Conservation (phyloP, 2,888 invertebrate species). For the Rugalucina vietnamica region DNA sequence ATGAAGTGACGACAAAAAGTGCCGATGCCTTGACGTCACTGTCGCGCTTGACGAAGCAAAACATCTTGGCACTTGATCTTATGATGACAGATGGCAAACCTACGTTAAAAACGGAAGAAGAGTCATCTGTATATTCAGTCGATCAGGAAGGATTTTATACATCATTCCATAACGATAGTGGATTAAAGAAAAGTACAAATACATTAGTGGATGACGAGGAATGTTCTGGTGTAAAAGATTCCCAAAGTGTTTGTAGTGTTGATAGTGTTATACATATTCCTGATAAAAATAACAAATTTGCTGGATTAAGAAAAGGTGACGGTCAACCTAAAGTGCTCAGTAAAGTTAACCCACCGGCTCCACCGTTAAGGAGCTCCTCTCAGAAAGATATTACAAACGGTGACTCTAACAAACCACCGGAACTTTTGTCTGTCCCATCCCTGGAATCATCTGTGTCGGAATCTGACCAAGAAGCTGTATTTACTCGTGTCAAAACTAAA, state of each 20-base stretch:
- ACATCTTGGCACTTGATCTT: slow-evolving; percentile 75
- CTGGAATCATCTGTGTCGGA: slow-evolving; percentile 74
- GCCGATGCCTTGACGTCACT: slow-evolving; percentile 69
- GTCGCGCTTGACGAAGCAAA: slow-evolving; percentile 74
- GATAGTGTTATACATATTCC: slow-evolving; percentile 75
- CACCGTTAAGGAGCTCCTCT: slow-evolving; percentile 67
- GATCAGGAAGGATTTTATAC: slow-evolving; percentile 99
- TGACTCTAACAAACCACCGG: slow-evolving; percentile 24
- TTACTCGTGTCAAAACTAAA: slow-evolving; percentile 76
- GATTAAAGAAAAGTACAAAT: slow-evolving; percentile 85
- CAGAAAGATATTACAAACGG: slow-evolving; percentile 28
- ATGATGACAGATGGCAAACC: slow-evolving; percentile 68
- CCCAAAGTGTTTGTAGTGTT: slow-evolving; percentile 70
- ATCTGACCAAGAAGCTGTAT: slow-evolving; percentile 78
- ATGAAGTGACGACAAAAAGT: slow-evolving; percentile 68
- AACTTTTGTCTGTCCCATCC: slow-evolving; percentile 57
- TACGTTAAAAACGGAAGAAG: slow-evolving; percentile 72
- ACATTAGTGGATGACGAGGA: slow-evolving; percentile 70
- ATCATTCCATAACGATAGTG: slow-evolving; percentile 98
- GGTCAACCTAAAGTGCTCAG: slow-evolving; percentile 61
- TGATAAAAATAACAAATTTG: slow-evolving; percentile 58
- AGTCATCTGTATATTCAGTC: slow-evolving; percentile 94
- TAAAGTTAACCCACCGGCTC: slow-evolving; percentile 66
- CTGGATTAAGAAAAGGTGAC: slow-evolving; percentile 60
- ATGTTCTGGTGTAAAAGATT: slow-evolving; percentile 69